Conservation (phyloP, 2,797 vertebrate genomes). For the Lutra lutra region DNA sequence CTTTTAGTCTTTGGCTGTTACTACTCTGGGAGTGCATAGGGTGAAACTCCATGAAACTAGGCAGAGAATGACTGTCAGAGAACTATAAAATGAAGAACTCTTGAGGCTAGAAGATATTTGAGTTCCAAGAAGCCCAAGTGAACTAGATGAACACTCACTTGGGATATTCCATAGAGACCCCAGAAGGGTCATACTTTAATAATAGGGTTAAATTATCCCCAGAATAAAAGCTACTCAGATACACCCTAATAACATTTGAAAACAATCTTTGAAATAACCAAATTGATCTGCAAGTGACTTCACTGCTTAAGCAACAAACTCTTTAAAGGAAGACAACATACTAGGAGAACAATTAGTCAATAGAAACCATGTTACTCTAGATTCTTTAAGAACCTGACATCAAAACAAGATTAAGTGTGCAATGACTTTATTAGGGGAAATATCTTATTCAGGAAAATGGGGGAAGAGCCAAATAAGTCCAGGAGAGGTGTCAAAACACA, state of each 20-base stretch:
- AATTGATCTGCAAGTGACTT: not conserved
- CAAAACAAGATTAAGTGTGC: not conserved
- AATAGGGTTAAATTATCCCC: not conserved
- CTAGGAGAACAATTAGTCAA: not conserved
- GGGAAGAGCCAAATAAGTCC: not conserved
- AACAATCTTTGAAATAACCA: not conserved
- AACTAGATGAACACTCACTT: not conserved
- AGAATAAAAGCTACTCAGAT: not conserved
- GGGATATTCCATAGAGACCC: not conserved
- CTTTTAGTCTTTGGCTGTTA: not conserved
- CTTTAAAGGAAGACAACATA: slow-evolving; percentile 5
- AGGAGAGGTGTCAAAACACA: not conserved
- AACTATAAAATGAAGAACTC: not conserved
- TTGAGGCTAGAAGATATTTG: not conserved
- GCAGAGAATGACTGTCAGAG: not conserved
- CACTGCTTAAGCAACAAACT: not conserved
- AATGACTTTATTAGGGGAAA: not conserved
- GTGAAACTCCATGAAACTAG: not conserved
- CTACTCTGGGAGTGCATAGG: not conserved
- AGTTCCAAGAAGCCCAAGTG: not conserved
- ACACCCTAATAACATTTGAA: not conserved
- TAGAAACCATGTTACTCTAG: not conserved
- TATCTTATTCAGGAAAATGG: not conserved
- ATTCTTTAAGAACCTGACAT: not conserved
- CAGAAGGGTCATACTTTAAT: not conserved